Conservation (phyloP, 2,797 vertebrate genomes). For the Clarias fuscus region DNA sequence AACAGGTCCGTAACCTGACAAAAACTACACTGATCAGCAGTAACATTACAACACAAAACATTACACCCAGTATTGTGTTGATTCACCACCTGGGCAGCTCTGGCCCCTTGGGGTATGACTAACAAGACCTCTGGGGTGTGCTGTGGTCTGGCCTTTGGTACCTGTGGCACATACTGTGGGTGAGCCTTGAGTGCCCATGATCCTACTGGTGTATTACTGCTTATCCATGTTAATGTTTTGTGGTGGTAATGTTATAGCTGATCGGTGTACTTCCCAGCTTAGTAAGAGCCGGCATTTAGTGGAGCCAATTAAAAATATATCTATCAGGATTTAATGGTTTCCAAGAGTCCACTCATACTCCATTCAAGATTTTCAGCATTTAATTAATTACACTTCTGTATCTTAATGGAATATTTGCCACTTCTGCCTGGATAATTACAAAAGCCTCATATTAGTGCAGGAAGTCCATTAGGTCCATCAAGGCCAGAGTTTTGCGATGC, state of each 20-base stretch:
- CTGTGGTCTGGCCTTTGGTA: no score
- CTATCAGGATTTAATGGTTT: constrained; percentile 9
- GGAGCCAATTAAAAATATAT: neutral
- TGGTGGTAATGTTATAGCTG: no score
- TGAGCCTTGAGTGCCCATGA: no score
- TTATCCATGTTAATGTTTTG: no score
- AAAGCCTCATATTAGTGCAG: neutral
- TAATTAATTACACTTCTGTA: neutral
- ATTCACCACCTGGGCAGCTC: no score
- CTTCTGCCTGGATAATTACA: no score
- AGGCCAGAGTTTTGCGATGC: neutral
- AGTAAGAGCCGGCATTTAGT: neutral
- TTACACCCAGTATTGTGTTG: no score
- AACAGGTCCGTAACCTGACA: constrained; percentile 68
- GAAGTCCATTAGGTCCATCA: neutral
- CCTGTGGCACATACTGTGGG: no score
- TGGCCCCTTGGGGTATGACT: no score
- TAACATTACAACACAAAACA: no score
- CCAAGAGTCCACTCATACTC: neutral
- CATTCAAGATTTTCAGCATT: neutral
- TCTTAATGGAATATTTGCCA: constrained; percentile 4
- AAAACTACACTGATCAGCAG: neutral
- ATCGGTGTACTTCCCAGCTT: neutral
- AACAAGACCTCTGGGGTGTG: no score
- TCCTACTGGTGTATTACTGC: no score